Base-by-base conservation (phyloP, 2,888 invertebrate genomes). In the Habroteleia sp. region DNA sequence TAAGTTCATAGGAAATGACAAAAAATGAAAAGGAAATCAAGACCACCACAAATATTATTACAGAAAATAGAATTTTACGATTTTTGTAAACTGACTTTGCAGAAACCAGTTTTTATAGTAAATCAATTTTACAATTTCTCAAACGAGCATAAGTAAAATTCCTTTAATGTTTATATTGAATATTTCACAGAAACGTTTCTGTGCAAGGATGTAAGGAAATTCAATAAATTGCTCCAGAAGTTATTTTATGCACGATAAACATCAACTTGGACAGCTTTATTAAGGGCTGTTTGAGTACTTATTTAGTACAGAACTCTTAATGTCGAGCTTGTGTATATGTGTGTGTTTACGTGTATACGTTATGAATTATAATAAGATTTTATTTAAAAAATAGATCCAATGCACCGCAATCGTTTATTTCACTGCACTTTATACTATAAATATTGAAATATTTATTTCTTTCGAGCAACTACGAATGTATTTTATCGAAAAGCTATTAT, bases 101-200 rank as follows among this genome's bases (percentile, higher is more conserved):
- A 17, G 11, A 14, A 48, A 48, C 7, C 2, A 6, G n/a, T 20
- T 48, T 48, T 31, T 16, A 4, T 6, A 20, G 5, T 33, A 48
- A 48, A 48, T 20, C 14, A 33, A 27, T 33, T 20, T 10, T 20
- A 7, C 29, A 14, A 14, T 27, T 29, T 48, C 10, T 27, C n/a
- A 13, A 10, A 8, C 27, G 14, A 42, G 2, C 29, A 6, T 46
- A 17, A 31, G 13, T 10, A 46, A 29, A 29, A 25, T 46, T 46
- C 13, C 16, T 8, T 29, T 44, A 25, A 23, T n/a, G 13, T 44
- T 44, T 44, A 13, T 29, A 46, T 46, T 8, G 8, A 46, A 6
- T 29, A 6, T 29, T 29, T 3, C 8, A 0, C 11, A 46, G 29
- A 46, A 29, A 16, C 7, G 5, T 27, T 8, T 14, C 16, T 6